Conservation (phyloP, 2,797 vertebrate species). For the Masticophis lateralis region DNA sequence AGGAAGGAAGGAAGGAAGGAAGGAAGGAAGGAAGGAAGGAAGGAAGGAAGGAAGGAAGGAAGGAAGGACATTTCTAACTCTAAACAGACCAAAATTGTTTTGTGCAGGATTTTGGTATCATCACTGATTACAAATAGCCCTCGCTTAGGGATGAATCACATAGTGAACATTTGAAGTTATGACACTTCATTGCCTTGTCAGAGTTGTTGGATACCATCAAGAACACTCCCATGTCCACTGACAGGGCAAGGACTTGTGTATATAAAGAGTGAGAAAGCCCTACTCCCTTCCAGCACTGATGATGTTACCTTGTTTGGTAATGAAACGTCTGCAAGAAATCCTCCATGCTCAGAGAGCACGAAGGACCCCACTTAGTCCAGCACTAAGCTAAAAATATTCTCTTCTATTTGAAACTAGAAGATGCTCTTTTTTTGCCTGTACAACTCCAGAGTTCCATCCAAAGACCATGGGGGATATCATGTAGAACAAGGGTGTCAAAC, state of each 20-base stretch:
- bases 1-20: too few species aligned
- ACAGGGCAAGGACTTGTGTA: background rate
- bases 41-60: too few species aligned
- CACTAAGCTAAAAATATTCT: background rate
- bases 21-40: too few species aligned
- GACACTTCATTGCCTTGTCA: background rate
- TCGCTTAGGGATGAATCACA: background rate
- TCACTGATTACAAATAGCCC: background rate
- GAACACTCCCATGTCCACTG: background rate
- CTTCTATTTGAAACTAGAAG: background rate
- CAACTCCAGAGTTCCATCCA: background rate
- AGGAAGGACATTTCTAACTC: background rate
- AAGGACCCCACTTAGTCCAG: background rate
- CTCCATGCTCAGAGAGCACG: background rate
- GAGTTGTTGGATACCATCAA: background rate
- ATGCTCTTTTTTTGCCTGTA: background rate
- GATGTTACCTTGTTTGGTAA: background rate
- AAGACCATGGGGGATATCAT: background rate
- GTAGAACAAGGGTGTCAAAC: background rate
- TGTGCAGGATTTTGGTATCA: background rate
- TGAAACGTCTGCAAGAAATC: background rate
- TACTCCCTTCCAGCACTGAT: background rate
- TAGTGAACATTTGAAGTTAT: background rate
- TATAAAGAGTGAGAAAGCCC: background rate
- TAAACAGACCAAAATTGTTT: background rate